Base-by-base conservation (phyloP, 1,140 invertebrate species). In the Bradysia coprophila region DNA sequence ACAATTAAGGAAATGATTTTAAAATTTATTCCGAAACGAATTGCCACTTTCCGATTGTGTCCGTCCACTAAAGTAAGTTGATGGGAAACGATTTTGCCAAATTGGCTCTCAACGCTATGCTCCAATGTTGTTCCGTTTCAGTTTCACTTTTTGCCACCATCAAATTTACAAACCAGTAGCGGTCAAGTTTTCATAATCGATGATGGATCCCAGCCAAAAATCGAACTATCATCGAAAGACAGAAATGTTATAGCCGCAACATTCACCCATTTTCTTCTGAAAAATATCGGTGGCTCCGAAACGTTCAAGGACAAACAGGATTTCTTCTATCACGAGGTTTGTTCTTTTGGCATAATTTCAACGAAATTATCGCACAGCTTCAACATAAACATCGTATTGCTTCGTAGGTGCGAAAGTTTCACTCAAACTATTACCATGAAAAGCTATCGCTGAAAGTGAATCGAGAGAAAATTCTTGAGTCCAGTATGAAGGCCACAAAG, bases 291-390 rank as follows among this genome's bases (percentile, higher is more conserved):
- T 38, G 90, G 90, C 5, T 91, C 87, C 20, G 89, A 94, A 66
- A 89, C 88, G 21, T 95, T 95, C 55, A 87, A 89, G 64, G 89
- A 93, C 57, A 94, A 94, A 57, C 85, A 91, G 63, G 84, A 89
- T 52, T 92, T 90, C 63, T 93, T 94, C 64, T 90, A 92, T 62
- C 86, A 88, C 57, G 87, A 92, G 68, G 75, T 94, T 36, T 13
- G 24, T 28, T 28, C 13, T 8, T 28, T 28, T 28, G 13, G 13
- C 6, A 8, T 28, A 28, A 28, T 28, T 6, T 28, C 13, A 28
- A 13, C 13, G 24, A 28, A 28, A 8, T 28, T 28, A 8, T 13
- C 6, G 6, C 6, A 28, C 24, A 13, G 13, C 13, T 28, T 28
- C 24, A n/a, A n/a, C n/a, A n/a, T n/a, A n/a, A n/a, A n/a, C n/a